These are phyloP conservation scores for Philypnodon macrostomus DNA, from an alignment of 2,797 vertebrate genomes.

Conservation along the genomic window DNA sequence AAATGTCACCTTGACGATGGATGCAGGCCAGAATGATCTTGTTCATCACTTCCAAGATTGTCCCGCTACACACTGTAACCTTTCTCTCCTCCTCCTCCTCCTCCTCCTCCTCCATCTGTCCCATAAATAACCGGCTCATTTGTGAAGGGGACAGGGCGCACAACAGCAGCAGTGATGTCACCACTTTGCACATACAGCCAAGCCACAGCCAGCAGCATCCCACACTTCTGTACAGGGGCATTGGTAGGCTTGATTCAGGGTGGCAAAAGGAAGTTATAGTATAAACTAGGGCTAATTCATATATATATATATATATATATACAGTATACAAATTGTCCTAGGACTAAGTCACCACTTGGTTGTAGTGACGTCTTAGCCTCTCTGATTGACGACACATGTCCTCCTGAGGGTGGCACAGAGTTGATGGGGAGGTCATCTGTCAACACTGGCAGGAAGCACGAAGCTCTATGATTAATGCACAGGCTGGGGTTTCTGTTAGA, in stretches of 20 bases:
- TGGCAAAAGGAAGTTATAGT: no score
- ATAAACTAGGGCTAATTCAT: no score
- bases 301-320: no score
- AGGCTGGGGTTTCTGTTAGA: conserved; percentile 25
- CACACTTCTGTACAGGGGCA: no score
- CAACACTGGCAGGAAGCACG: conserved; percentile 39
- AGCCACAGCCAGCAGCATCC: no score
- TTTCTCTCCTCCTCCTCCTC: conserved; percentile 9
- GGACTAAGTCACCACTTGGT: no score
- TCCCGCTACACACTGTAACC: conserved; percentile 9
- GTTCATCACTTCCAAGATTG: conserved; percentile 48
- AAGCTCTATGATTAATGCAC: conserved; percentile 42
- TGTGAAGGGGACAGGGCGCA: conserved; percentile 34
- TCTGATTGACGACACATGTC: conserved; percentile 45
- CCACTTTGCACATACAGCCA: conserved; percentile 13
- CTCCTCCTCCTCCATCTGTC: conserved; percentile 15
- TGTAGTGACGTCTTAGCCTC: no score
- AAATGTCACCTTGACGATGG: conserved; percentile 59
- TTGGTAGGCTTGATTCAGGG: no score
- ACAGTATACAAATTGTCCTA: no score
- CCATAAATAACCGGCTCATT: conserved; percentile 63
- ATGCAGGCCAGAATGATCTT: conserved; percentile 57
- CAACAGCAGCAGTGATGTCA: conserved; percentile 56
- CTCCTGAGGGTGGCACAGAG: conserved; percentile 37
- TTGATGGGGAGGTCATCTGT: conserved; percentile 66